Base-by-base conservation (phyloP, 2,888 invertebrate genomes). In the Cordilura impudica region DNA sequence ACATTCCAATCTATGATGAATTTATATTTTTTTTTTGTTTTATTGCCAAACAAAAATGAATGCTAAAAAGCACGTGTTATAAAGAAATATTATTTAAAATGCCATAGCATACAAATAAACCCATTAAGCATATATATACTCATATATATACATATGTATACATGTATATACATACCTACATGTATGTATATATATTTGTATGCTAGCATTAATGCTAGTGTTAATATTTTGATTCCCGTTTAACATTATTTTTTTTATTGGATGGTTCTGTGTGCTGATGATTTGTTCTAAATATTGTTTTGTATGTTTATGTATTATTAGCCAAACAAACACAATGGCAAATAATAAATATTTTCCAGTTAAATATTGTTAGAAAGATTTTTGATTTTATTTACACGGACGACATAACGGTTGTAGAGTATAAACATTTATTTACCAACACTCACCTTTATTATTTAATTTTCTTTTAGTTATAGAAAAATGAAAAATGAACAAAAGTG, bases 271-370 rank as follows among this genome's bases (percentile, higher is more conserved):
- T 2, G n/a, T 7, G 14, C 56, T 58, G 56, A 58, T 81, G 83
- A 81, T 74, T 82, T 81, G 66, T 81, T 35, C 61, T 69, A 35
- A 35, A 35, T 35, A 35, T 12, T 58, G 29, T 58, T 19, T 39
- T 39, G 19, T 5, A 67, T 58, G 49, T 60, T 58, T 56, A 56
- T 45, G 56, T 53, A 58, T 86, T 87, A 87, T 87, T 87, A 87
- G 87, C 84, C 87, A 83, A 85, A 84, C 84, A 87, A 87, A 87
- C 86, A 87, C 87, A 87, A 87, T 86, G 87, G 87, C 86, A 87
- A 87, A 87, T 87, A 87, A 87, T 87, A 87, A 87, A 86, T 87
- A 87, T 87, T 87, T 87, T 85, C 85, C 84, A 84, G 86, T 86
- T 86, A 86, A 86, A 86, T 86, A 87, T 86, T 87, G 85, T 86